Evolutionary conservation across 2,797 vertebrate species (phyloP).

Genomic region (Cryptoblepharus egeriae): DNA sequence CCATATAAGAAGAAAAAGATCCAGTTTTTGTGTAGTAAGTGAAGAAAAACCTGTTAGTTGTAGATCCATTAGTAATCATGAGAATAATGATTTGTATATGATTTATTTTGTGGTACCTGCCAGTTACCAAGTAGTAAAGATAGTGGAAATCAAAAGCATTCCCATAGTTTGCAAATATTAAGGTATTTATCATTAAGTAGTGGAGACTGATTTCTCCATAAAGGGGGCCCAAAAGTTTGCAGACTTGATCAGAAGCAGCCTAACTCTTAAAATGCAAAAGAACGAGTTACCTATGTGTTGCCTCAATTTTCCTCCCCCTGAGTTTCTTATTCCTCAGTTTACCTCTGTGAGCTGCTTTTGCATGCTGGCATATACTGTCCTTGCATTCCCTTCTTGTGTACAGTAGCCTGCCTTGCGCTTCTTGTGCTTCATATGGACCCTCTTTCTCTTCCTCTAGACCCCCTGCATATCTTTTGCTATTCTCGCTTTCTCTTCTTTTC

Average conservation of each 20-base stretch:
- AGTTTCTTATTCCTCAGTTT: background rate
- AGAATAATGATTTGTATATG: background rate
- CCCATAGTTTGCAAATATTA: background rate
- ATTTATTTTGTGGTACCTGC: background rate
- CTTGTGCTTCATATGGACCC: constrained; percentile 25
- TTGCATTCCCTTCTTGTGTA: constrained; percentile 5
- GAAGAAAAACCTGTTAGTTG: background rate
- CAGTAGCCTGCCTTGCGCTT: constrained; percentile 2
- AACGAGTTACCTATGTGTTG: accelerated
- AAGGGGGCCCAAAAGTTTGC: background rate
- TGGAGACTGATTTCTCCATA: accelerated
- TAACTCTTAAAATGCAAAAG: accelerated
- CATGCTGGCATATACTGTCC: constrained; percentile 12
- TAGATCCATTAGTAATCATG: background rate
- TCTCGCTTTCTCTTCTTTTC: constrained; percentile 56
- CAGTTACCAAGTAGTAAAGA: background rate
- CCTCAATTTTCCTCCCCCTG: background rate
- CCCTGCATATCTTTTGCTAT: background rate
- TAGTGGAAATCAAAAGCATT: background rate
- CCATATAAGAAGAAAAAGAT: background rate
- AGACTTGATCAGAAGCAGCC: background rate
- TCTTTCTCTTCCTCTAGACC: background rate
- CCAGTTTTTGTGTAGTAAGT: background rate
- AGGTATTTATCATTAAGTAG: background rate
- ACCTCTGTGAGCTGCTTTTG: constrained; percentile 45